Conservation (phyloP, 30 jellyfish, hydroid and myxozoan genomes). For the Hydra vulgaris region DNA sequence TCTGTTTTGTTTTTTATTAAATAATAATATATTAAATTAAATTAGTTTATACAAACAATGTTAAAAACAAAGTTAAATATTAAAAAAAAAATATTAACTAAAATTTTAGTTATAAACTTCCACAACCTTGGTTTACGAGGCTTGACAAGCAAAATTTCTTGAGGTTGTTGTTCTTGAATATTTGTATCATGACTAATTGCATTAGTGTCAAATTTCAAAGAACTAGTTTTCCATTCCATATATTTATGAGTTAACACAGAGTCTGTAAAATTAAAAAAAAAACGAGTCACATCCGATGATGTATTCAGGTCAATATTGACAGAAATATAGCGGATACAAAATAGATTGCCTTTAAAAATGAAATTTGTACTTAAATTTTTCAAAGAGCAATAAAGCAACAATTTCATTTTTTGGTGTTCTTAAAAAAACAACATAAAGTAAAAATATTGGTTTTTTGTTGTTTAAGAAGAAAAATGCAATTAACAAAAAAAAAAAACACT, state of each 20-base stretch:
- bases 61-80: not conserved
- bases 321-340: too few species aligned
- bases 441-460: too few species aligned
- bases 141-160: not conserved
- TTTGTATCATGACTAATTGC: not conserved
- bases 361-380: too few species aligned
- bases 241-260: not conserved
- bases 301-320: too few species aligned
- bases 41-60: not conserved
- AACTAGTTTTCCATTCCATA: not conserved
- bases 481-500: too few species aligned
- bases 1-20: slow-evolving; percentile 15
- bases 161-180: not conserved
- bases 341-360: too few species aligned
- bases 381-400: too few species aligned
- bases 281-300: not conserved
- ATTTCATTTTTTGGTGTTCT: too few species aligned
- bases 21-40: too few species aligned
- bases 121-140: not conserved
- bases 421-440: too few species aligned
- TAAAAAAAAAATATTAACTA: too few species aligned
- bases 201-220: not conserved
- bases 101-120: not conserved
- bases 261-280: not conserved
- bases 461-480: too few species aligned